phyloP scores from a whole-genome alignment of 35 echinoderm and acorn worm genomes.

The Eucidaris tribuloides region DNA sequence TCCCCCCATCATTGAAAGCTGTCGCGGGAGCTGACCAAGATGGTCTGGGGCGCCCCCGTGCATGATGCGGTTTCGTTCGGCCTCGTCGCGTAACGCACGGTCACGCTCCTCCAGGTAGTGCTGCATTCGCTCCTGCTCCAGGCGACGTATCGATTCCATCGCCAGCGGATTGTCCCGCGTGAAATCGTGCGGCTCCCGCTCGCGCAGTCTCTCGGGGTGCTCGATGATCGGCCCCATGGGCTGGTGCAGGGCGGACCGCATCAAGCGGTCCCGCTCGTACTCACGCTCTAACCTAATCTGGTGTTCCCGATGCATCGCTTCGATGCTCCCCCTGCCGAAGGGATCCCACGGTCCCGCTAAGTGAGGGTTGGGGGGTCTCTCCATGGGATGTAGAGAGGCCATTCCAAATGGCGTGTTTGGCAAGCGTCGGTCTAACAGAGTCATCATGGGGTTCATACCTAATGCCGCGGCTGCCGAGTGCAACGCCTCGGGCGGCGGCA shows the following conservation, averaged over 20 bases:
- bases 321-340: slow-evolving; percentile 47
- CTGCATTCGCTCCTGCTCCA: slow-evolving; percentile 71
- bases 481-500: slow-evolving; percentile 20
- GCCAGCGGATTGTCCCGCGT: slow-evolving; percentile 78
- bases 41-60: slow-evolving; percentile 43
- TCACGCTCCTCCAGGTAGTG: slow-evolving; percentile 80
- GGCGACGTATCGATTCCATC: slow-evolving; percentile 34
- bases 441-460: slow-evolving; percentile 44
- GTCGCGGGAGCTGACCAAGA: background rate
- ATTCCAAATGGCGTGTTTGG: slow-evolving; percentile 22
- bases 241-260: slow-evolving; percentile 64
- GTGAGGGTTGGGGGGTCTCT: slow-evolving; percentile 38
- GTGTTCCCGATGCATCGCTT: slow-evolving; percentile 49
- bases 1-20: slow-evolving; percentile 9
- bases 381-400: slow-evolving; percentile 48
- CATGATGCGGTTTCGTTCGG: slow-evolving; percentile 57
- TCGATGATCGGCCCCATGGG: slow-evolving; percentile 78
- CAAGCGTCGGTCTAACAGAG: slow-evolving; percentile 69
- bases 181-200: slow-evolving; percentile 86
- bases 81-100: slow-evolving; percentile 60
- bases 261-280: slow-evolving; percentile 75
- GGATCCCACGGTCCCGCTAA: slow-evolving; percentile 50
- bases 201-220: slow-evolving; percentile 68
- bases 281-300: slow-evolving; percentile 35
- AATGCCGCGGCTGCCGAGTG: slow-evolving; percentile 34